Evolutionary conservation across 2,113 vertebrate genomes (phyloP), one percentile per base, ranked within the genome.

Genomic region (Stigmatopora argus): DNA sequence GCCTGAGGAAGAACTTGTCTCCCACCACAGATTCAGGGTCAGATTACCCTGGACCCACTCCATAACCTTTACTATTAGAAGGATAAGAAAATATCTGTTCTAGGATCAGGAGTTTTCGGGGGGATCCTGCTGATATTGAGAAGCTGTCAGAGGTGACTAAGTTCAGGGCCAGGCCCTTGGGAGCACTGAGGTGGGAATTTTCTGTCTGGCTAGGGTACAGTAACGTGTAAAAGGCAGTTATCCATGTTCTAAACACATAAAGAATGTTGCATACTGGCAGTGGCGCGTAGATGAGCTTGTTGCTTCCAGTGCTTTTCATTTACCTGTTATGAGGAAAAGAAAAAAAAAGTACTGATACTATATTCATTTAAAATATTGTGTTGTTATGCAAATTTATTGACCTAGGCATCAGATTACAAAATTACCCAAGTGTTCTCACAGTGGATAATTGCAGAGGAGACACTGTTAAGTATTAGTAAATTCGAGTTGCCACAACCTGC

Each of bases 141-240:
- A 93, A 94, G 88, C 91, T 93, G 91, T 93, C 86, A 85, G 89
- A 89, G 89, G 91, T 92, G 90, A 90, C 81, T 75, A 87, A 86
- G 84, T 87, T 90, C 90, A 88, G 89, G 89, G 86, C 89, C 80
- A 87, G 69, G 82, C 85, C 86, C 79, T 73, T 59, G 46, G 82
- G 79, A 85, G 78, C 73, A 80, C 71, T 82, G 81, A 84, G 88
- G 89, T 90, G 81, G 80, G 84, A 78, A 87, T 67, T 79, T 88
- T 91, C 80, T 74, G 72, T 70, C 78, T 73, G 52, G 55, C 71
- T 67, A 83, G 62, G 68, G 67, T 71, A 77, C 78, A 79, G 61
- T 65, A 64, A 49, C 62, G 66, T 47, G 46, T 64, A 55, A 74
- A 62, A 41, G 48, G 74, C 31, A 63, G 51, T 63, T 49, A 44